phyloP scores from a whole-genome alignment of 2,888 invertebrate genomes.

The Lamellibrachia columna region DNA sequence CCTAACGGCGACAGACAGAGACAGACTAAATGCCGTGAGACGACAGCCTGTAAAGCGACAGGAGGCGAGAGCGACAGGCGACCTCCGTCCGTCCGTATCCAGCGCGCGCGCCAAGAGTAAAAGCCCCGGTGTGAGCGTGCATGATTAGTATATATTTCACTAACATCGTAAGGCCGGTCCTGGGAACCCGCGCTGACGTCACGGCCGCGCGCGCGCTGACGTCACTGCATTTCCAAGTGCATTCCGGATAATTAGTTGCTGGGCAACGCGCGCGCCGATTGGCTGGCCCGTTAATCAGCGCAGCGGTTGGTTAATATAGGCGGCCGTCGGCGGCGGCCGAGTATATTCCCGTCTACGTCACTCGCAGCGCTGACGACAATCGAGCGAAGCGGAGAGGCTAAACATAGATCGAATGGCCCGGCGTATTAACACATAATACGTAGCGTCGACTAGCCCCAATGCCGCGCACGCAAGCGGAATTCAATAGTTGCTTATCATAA shows the following conservation, averaged over 20 bases:
- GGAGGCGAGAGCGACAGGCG: neutral
- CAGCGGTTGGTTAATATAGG: slow-evolving; percentile 7
- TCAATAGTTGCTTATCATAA: slow-evolving; percentile 16
- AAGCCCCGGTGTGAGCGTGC: slow-evolving; percentile 12
- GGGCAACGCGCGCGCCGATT: slow-evolving; percentile 16
- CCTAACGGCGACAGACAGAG: neutral
- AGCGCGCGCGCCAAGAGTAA: neutral
- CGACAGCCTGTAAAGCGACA: neutral
- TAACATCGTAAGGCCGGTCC: slow-evolving; percentile 12
- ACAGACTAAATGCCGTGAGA: neutral
- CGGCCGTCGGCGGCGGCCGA: neutral
- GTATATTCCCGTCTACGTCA: slow-evolving; percentile 16
- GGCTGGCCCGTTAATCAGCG: neutral
- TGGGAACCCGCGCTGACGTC: slow-evolving; percentile 16
- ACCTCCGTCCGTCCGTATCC: slow-evolving; percentile 5
- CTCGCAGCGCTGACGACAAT: neutral
- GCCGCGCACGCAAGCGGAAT: slow-evolving; percentile 12
- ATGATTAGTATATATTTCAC: slow-evolving; percentile 16
- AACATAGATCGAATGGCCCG: slow-evolving; percentile 6
- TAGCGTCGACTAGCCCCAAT: neutral
- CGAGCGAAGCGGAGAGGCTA: neutral
- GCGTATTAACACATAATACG: slow-evolving; percentile 16
- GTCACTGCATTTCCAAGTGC: slow-evolving; percentile 16
- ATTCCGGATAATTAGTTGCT: slow-evolving; percentile 12
- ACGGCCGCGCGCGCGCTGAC: slow-evolving; percentile 16